Evolutionary conservation across 23 tunicate genomes (phyloP), one percentile per base, ranked within the genome.

Genomic region (Diplosoma virens): DNA sequence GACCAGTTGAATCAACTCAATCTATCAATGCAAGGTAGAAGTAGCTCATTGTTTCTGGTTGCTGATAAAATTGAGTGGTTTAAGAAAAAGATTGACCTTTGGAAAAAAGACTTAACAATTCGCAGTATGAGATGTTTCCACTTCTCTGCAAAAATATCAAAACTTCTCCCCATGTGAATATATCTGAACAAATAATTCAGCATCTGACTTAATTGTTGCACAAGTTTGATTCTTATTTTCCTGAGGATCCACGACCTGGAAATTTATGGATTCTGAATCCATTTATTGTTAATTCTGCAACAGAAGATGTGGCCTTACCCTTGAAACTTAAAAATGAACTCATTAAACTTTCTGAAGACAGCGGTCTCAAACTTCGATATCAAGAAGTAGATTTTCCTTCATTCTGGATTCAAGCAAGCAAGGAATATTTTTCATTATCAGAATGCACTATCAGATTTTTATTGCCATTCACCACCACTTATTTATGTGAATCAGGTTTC

Each of bases 21-120:
- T 25, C 5, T 71, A 71, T 71, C 78, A 71, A 71, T 71, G 78
- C 78, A 71, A 71, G 69, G 78, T 22, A 71, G 78, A 52, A 71
- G 21, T 25, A 71, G 52, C 65, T 58, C 65, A 58, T 20, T 58
- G 20, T 58, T 58, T 58, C 21, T 58, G 20, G 65, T 58, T 58
- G 65, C 21, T 58, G 25, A 58, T 58, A 58, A 58, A 58, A 22
- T 58, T 58, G 52, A 46, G 52, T 14, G 52, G 52, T 46, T 46
- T 46, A 71, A 53, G 72, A 48, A 71, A 71, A 53, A 53, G 72
- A 53, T 53, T n/a, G 52, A 6, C 52, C 72, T 71, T 25, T 53
- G 78, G 72, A 52, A 53, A 71, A 50, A 71, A 71, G 17, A 71
- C 71, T 53, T 21, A 53, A 71, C 11, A 71, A 71, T 71, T 50